phyloP scores from a whole-genome alignment of 2,888 invertebrate species.

The Microdon myrmicae region DNA sequence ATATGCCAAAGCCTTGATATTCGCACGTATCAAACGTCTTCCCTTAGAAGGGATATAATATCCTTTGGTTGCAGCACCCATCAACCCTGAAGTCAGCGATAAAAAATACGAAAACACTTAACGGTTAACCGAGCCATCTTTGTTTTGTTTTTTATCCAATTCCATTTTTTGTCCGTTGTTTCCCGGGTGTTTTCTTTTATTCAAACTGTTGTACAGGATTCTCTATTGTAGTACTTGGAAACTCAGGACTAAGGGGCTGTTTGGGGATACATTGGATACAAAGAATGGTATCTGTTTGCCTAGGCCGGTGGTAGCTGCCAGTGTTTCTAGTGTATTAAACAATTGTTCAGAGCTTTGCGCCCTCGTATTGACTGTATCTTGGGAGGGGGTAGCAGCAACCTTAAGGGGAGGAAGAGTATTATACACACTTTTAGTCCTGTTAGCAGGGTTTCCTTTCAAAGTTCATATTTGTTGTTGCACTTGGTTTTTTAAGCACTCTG shows the following conservation, averaged over 20 bases:
- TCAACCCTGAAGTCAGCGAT: conserved; percentile 11
- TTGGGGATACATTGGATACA: no score
- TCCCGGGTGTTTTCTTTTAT: conserved; percentile 24
- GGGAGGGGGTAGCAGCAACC: conserved; percentile 6
- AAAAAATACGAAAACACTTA: conserved; percentile 45
- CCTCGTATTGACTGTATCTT: conserved; percentile 8
- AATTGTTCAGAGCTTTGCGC: conserved; percentile 31
- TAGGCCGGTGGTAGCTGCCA: conserved; percentile 37
- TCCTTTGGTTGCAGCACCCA: conserved; percentile 33
- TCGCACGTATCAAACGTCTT: conserved; percentile 42
- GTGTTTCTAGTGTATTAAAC: conserved; percentile 49
- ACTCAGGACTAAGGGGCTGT: no score
- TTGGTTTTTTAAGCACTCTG: no score
- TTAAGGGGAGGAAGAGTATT: background rate
- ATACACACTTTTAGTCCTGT: conserved; percentile 2
- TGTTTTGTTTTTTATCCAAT: no score
- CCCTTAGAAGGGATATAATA: conserved; percentile 31
- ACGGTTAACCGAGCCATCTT: conserved; percentile 44
- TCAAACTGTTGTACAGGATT: conserved; percentile 21
- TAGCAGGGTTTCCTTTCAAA: conserved; percentile 1
- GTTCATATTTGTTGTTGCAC: conserved; percentile 20
- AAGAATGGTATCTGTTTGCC: no score
- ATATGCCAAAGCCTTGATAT: conserved; percentile 33
- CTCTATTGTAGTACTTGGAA: conserved; percentile 41
- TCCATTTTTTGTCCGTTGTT: background rate